Conservation (phyloP, 1,140 invertebrate genomes). For the Trichogramma pretiosum region DNA sequence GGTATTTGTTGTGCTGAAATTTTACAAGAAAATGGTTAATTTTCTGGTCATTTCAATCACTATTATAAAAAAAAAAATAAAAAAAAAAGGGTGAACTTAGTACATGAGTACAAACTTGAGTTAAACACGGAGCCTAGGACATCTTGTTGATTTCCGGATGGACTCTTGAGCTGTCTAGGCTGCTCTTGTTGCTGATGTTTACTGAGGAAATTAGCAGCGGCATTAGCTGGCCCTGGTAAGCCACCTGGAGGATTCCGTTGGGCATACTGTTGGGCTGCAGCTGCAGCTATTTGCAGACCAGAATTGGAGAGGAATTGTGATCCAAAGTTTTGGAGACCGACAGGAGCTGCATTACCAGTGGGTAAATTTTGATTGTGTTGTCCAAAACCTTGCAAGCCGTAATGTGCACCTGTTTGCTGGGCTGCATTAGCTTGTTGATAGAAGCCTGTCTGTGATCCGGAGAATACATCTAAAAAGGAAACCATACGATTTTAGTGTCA, state of each 20-base stretch:
- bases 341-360: conserved; percentile 44
- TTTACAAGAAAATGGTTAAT: too few species aligned
- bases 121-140: conserved; percentile 48
- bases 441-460: conserved; percentile 46
- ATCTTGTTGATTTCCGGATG: conserved; percentile 49
- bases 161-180: conserved; percentile 50
- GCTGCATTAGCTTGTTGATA: conserved; percentile 47
- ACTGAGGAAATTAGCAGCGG: conserved; percentile 44
- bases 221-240: conserved; percentile 43
- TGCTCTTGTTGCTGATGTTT: conserved; percentile 51
- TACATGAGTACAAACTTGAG: conserved; percentile 37
- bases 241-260: conserved; percentile 46
- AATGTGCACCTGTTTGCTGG: conserved; percentile 45
- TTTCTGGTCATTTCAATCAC: too few species aligned
- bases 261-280: conserved; percentile 45
- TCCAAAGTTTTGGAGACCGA: conserved; percentile 51
- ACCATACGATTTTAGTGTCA: too few species aligned
- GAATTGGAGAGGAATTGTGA: conserved; percentile 50
- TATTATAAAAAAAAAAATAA: too few species aligned
- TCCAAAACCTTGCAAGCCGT: conserved; percentile 44
- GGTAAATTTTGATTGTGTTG: conserved; percentile 42
- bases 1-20: conserved; percentile 44
- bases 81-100: too few species aligned
- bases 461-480: conserved; percentile 36
- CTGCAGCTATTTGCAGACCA: conserved; percentile 44